A percentile compares a stretch with the other conserved stretches of the same genome.
phyloP scores from a whole-genome alignment of 2,113 vertebrate genomes.

The Gopherus flavomarginatus region DNA sequence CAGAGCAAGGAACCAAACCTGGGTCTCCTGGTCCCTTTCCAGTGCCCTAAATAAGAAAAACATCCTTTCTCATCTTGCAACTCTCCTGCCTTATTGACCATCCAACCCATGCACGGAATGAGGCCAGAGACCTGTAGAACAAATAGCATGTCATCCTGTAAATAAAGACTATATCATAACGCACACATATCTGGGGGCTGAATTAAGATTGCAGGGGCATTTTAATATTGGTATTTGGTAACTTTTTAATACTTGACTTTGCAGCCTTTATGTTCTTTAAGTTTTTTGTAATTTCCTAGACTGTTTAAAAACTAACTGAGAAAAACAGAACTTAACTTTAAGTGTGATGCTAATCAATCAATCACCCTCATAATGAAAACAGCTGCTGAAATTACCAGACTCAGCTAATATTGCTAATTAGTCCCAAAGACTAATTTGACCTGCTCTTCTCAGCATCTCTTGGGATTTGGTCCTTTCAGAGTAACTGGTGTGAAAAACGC shows the following conservation, averaged over 20 bases:
- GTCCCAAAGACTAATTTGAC: not conserved
- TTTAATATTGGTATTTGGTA: not conserved
- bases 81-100: not conserved
- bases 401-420: not conserved
- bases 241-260: not conserved
- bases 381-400: not conserved
- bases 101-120: not conserved
- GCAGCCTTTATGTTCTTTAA: not conserved
- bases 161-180: not conserved
- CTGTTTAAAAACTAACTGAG: not conserved
- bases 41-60: not conserved
- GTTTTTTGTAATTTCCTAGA: not conserved
- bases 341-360: not conserved
- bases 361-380: not conserved
- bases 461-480: conserved; percentile 38
- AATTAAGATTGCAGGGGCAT: not conserved
- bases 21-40: not conserved
- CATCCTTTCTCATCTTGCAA: not conserved
- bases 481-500: conserved; percentile 51
- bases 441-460: conserved; percentile 15
- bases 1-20: not conserved
- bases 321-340: not conserved
- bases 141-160: not conserved
- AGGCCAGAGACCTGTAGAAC: not conserved
- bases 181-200: not conserved